Base-by-base conservation (phyloP, 2,113 vertebrate genomes). In the Desmodus rotundus region DNA sequence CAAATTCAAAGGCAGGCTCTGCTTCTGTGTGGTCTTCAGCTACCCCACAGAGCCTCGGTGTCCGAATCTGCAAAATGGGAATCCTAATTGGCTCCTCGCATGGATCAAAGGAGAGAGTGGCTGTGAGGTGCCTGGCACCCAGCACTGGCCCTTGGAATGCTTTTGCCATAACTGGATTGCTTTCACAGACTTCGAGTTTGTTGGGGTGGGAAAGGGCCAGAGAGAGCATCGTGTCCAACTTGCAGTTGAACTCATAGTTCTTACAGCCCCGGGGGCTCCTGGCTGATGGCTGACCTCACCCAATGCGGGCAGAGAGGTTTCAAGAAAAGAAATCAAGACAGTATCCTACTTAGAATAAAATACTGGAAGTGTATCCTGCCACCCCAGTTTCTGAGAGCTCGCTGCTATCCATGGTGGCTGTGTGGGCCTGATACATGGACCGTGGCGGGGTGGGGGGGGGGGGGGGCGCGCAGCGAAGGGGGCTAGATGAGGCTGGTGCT, bases 271-370 rank as follows among this genome's bases (percentile, higher is more conserved):
- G 11, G 68, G 68, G 90, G 78, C 77, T 81, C 73, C 80, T 76
- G 91, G 58, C 84, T 93, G 26, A 87, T 81, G 84, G 68, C 72
- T 97, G 95, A 95, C 70, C 87, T 96, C 89, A 93, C 83, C 84
- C 58, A 43, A 58, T 56, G 58, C 3, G 38, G n/a, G 41, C 11
- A 83, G 68, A 86, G 56, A 92, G 77, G 43, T 31, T 63, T 80
- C 41, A 65, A 84, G 90, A 87, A 92, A 92, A 77, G 36, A 78
- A 94, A 73, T 63, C 84, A 94, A 68, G 67, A 67, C 67, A 22
- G 52, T 2, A 31, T 70, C 87, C 89, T 63, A 83, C 74, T 65
- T 8, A 52, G 73, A 94, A 78, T 87, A 68, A 94, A 89, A 63
- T 10, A 63, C 47, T 36, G 24, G 87, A 68, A 85, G 74, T 22